phyloP scores from a whole-genome alignment of 2,113 vertebrate species.

The Beaufortia kweichowensis region DNA sequence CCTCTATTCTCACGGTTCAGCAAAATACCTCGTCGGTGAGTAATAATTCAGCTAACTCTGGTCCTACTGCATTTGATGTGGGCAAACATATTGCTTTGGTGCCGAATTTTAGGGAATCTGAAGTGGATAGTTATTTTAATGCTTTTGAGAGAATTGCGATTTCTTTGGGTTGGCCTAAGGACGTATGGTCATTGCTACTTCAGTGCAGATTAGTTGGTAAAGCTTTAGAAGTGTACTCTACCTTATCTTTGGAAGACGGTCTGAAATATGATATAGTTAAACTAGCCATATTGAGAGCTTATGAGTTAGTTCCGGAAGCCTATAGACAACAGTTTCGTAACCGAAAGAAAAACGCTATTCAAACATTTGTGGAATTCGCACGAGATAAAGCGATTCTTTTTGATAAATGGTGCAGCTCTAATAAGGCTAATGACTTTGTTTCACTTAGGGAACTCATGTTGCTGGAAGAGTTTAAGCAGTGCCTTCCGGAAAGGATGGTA shows the following conservation, averaged over 20 bases:
- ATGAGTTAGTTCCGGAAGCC: background rate
- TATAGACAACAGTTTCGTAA: background rate
- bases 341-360: background rate
- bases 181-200: conserved; percentile 8
- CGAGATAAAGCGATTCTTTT: background rate
- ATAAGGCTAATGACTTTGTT: background rate
- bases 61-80: background rate
- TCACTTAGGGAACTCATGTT: too few relatives aligned
- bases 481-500: background rate
- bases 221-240: background rate
- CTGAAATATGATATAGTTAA: background rate
- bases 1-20: background rate
- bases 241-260: background rate
- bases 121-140: conserved; percentile 10
- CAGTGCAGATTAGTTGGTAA: conserved; percentile 25
- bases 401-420: background rate
- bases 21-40: background rate
- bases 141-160: conserved; percentile 28
- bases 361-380: background rate
- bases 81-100: background rate
- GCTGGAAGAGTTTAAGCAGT: background rate
- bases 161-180: background rate
- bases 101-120: background rate
- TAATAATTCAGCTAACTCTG: background rate
- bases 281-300: background rate